Base-by-base conservation (phyloP, 1,140 invertebrate species). In the Heliconius nattereri region DNA sequence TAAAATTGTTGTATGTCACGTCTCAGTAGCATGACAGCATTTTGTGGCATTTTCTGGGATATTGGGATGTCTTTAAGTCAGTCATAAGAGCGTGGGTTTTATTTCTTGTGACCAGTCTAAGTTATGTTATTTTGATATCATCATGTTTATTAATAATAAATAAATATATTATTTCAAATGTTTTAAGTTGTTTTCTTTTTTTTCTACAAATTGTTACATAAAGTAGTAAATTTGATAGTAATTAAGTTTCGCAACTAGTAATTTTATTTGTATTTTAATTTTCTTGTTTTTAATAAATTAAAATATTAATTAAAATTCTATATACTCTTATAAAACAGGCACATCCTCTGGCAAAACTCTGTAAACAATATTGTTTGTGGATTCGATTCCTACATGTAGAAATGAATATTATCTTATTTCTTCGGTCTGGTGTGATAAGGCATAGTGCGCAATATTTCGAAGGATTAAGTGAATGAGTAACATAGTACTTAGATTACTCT, bases 111-210 rank as follows among this genome's bases (percentile, higher is more conserved):
- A 19, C 9, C 23, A 23, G 7, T 9, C 3, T 57, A 57, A 57
- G 54, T 20, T 57, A 57, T 57, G 54, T 57, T 57, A 57, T 57
- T 57, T 57, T 57, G 23, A 3, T 57, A 23, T 57, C 54, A 57
- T 57, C 20, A 8, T 66, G 60, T 26, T 26, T 66, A 66, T 29
- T 66, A 26, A 16, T 66, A 26, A 13, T 11, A 66, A 66, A 66
- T 66, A 66, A 26, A 66, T 26, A 66, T 66, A 66, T 45, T 45
- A 45, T 66, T 66, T 66, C 8, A 29, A 66, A 66, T 26, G 60
- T 66, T 66, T 11, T 9, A 9, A 16, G 3, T 26, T 66, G 23
- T 13, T 66, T 29, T 66, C 9, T 26, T 66, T 66, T 45, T 19
- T 52, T 19, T 20, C 49, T 52, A 19, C 2, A 19, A 13, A 45